Percentiles rank a stretch among this genome's conserved stretches.
Evolutionary conservation across 1,140 invertebrate species (phyloP).

Genomic region (Mya arenaria): DNA sequence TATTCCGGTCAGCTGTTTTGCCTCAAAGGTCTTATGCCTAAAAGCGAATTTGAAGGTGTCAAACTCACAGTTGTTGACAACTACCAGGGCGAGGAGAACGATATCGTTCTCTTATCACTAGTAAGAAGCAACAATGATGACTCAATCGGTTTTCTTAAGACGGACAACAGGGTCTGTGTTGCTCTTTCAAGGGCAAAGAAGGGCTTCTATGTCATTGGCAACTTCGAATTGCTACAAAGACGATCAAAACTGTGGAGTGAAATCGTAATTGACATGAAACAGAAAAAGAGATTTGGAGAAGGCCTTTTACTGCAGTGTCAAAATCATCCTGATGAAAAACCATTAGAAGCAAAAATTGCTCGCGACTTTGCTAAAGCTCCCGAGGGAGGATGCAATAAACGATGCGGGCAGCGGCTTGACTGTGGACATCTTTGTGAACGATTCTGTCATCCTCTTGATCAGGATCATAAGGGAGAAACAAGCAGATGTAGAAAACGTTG

Average conservation of each 20-base stretch:
- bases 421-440: conserved; percentile 79
- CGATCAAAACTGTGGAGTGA: conserved; percentile 80
- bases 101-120: conserved; percentile 91
- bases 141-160: conserved; percentile 89
- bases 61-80: conserved; percentile 89
- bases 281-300: conserved; percentile 58
- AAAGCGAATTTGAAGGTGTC: conserved; percentile 68
- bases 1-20: conserved; percentile 79
- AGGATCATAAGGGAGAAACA: conserved; percentile 72
- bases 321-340: conserved; percentile 79
- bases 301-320: conserved; percentile 79
- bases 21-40: conserved; percentile 74
- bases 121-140: conserved; percentile 87
- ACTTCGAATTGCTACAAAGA: conserved; percentile 84
- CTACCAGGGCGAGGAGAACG: conserved; percentile 89
- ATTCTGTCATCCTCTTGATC: conserved; percentile 74
- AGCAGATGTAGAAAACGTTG: conserved; percentile 74
- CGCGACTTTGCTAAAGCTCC: conserved; percentile 79
- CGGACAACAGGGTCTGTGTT: conserved; percentile 90
- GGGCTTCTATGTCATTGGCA: conserved; percentile 87
- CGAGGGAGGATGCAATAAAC: conserved; percentile 80
- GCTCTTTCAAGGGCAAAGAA: conserved; percentile 90
- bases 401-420: conserved; percentile 73
- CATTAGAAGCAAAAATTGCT: conserved; percentile 56
- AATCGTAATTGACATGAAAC: conserved; percentile 68